Base-by-base conservation (phyloP, 2,797 vertebrate genomes). In the Mormyrops boulengeri region DNA sequence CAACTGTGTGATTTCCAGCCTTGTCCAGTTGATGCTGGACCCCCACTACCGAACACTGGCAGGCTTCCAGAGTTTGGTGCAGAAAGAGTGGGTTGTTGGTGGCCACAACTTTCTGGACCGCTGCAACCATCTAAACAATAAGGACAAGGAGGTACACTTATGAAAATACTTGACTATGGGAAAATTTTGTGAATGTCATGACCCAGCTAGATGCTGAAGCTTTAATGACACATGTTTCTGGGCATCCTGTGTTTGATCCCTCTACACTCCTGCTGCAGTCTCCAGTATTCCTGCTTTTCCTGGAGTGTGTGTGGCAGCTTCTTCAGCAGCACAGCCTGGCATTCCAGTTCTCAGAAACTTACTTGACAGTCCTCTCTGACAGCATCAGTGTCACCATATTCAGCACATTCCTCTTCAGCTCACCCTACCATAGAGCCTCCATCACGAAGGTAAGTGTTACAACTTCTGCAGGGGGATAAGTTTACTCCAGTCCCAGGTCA, bases 1-100 rank as follows among this genome's bases (percentile, higher is more conserved):
- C 90, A 97, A 96, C 95, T 97, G 97, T 92, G 93, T 98, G 17
- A 91, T 97, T 53, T 96, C 97, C 9, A 97, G 95, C 87, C 94
- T 98, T 92, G 97, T 96, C 90, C 97, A 98, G 95, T 94, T 98
- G 90, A 97, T 98, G 97, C 95, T 97, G 94, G 97, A 98, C 92
- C 95, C 97, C 0, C 92, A 97, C 93, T 97, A 95, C 93, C 95
- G 97, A 91, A 97, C 97, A 41, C 94, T 95, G 88, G 84, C 89
- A 4, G 97, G 97, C 38, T 97, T 98, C 95, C 97, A 98, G 94
- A 96, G 97, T 91, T 96, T 97, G 38, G 90, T 98, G 91, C 97
- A 98, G 90, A 97, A 97, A 92, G 97, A 98, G 89, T 98, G 97
- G 97, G 91, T 97, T 88, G 93, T 95, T 89, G 97, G 96, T 4